Percentiles rank a stretch among this genome's conserved stretches.
phyloP scores from a whole-genome alignment of 2,888 invertebrate species.

The Melieria omissa region DNA sequence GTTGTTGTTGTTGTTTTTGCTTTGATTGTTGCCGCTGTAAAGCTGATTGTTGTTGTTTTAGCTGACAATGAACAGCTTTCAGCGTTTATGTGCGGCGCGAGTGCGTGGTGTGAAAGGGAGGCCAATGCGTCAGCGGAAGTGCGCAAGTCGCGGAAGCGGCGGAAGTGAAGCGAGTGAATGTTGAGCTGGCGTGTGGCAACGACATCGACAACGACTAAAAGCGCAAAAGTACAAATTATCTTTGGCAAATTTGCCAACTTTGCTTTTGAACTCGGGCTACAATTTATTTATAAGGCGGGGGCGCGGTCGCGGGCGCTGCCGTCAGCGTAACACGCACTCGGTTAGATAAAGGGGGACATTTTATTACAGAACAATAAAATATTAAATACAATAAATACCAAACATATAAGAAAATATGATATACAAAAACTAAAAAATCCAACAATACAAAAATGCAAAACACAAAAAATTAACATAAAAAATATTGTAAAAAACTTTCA shows the following conservation, averaged over 20 bases:
- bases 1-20: not conserved
- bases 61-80: too few species aligned
- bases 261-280: not conserved
- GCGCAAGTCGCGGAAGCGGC: too few species aligned
- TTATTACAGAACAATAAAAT: too few species aligned
- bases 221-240: not conserved
- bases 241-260: slow-evolving; percentile 5
- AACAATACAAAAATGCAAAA: not conserved
- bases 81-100: not conserved
- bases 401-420: not conserved
- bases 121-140: not conserved
- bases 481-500: too few species aligned
- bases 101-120: not conserved
- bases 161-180: too few species aligned
- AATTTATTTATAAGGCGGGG: too few species aligned
- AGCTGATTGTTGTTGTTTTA: not conserved
- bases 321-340: too few species aligned
- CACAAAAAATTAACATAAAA: too few species aligned
- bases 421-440: not conserved
- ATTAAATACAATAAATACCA: not conserved
- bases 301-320: too few species aligned
- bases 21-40: not conserved
- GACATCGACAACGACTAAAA: too few species aligned
- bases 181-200: too few species aligned
- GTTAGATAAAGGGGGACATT: too few species aligned